Evolutionary conservation across 1,140 invertebrate genomes (phyloP).

Genomic region (Brachionus calyciflorus): DNA sequence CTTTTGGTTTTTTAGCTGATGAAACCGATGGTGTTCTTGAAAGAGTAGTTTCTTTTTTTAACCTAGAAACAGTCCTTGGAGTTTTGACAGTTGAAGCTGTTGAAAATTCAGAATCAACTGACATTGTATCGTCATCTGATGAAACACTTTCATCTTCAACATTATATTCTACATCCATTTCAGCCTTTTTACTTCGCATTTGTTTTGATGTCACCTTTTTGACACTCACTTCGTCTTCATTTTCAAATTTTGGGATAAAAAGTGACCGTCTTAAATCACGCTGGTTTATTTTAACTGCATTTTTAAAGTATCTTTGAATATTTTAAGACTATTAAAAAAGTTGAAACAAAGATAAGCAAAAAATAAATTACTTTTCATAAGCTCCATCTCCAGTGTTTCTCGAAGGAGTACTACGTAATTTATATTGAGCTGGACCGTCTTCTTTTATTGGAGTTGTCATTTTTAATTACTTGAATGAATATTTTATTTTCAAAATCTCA

Average conservation of each 20-base stretch:
- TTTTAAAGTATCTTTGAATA: slow-evolving; percentile 40
- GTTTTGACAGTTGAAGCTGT: neutral
- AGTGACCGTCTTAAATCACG: neutral
- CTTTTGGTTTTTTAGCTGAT: slow-evolving; percentile 11
- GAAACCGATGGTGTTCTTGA: neutral
- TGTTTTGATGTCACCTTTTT: slow-evolving; percentile 28
- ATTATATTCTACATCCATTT: neutral
- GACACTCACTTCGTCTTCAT: neutral
- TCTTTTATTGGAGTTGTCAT: slow-evolving; percentile 41
- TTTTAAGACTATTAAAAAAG: neutral
- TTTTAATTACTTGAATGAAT: neutral
- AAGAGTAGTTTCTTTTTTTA: neutral
- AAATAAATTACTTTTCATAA: slow-evolving; percentile 30
- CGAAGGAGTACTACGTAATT: slow-evolving; percentile 20
- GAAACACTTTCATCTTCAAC: neutral
- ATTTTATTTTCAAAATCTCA: neutral
- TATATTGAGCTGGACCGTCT: neutral
- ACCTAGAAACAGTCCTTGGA: neutral
- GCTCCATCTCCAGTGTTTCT: slow-evolving; percentile 16
- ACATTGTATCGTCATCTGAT: slow-evolving; percentile 16
- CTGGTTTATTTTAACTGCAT: slow-evolving; percentile 20
- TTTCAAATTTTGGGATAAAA: neutral
- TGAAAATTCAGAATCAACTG: neutral
- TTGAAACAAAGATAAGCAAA: too few relatives aligned
- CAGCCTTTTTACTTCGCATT: neutral